Evolutionary conservation across 1,140 invertebrate genomes (phyloP).

Genomic region (Drosophila bocki): DNA sequence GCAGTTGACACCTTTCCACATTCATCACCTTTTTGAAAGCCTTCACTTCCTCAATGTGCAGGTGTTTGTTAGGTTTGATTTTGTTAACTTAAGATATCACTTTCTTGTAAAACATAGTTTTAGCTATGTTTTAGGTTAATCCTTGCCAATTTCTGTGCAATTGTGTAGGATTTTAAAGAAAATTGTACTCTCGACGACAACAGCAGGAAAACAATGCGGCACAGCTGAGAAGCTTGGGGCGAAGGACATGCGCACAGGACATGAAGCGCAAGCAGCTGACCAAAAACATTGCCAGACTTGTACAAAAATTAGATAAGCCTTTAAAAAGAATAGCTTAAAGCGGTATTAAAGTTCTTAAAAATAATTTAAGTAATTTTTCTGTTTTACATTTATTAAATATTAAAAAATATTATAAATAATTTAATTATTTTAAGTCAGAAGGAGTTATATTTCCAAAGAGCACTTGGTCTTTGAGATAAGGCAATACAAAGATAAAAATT

Average conservation of each 20-base stretch:
- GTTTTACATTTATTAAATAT: not conserved
- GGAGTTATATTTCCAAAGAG: not conserved
- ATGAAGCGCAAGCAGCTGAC: conserved; percentile 20
- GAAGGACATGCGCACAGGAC: conserved; percentile 52
- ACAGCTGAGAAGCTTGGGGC: conserved; percentile 29
- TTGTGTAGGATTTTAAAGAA: conserved; percentile 10
- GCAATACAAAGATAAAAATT: too few relatives aligned
- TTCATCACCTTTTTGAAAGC: conserved; percentile 23
- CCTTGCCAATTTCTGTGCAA: not conserved
- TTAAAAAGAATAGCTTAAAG: too few relatives aligned
- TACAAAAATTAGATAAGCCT: not conserved
- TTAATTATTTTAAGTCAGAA: not conserved
- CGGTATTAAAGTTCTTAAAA: not conserved
- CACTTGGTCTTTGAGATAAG: not conserved
- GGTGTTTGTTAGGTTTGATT: not conserved
- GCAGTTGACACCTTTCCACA: conserved; percentile 3
- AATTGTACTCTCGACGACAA: conserved; percentile 27
- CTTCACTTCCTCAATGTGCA: conserved; percentile 11
- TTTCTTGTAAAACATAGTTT: not conserved
- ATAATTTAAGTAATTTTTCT: not conserved
- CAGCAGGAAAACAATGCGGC: conserved; percentile 51
- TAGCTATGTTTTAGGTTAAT: conserved; percentile 5
- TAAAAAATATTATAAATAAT: not conserved
- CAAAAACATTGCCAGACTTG: conserved; percentile 15
- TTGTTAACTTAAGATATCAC: not conserved